Evolutionary conservation across 2,888 invertebrate genomes (phyloP).

Genomic region (Beris morrisii): DNA sequence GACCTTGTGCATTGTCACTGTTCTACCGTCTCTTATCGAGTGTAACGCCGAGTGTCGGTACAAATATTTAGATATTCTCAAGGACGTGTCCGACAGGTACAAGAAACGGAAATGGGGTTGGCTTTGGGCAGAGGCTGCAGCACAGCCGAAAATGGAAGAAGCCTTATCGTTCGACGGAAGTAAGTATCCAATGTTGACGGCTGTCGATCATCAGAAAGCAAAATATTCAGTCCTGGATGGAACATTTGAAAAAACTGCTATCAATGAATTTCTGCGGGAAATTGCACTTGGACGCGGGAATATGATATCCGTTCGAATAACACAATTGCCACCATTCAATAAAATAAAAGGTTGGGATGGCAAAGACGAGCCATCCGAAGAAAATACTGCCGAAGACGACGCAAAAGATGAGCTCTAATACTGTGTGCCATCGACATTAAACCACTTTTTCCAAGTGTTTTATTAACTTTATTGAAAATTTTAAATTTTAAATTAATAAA

Average conservation of each 20-base stretch:
- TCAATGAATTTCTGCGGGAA: slow-evolving; percentile 92
- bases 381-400: slow-evolving; percentile 54
- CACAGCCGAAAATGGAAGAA: slow-evolving; percentile 81
- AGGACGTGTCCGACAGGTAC: slow-evolving; percentile 81
- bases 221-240: slow-evolving; percentile 92
- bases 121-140: slow-evolving; percentile 93
- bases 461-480: too few species aligned
- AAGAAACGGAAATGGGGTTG: slow-evolving; percentile 97
- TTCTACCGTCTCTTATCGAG: slow-evolving; percentile 94
- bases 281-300: slow-evolving; percentile 91
- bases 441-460: too few species aligned
- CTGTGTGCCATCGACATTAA: too few species aligned
- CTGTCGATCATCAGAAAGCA: slow-evolving; percentile 94
- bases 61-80: slow-evolving; percentile 75
- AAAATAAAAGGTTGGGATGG: slow-evolving; percentile 87
- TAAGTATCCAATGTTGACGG: slow-evolving; percentile 98
- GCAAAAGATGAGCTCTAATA: too few species aligned
- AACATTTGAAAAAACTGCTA: slow-evolving; percentile 91
- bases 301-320: slow-evolving; percentile 83
- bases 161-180: slow-evolving; percentile 95
- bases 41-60: slow-evolving; percentile 92
- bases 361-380: slow-evolving; percentile 84
- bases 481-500: too few species aligned
- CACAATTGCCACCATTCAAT: slow-evolving; percentile 72
- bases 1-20: slow-evolving; percentile 87